These are phyloP conservation scores for Euleptes europaea DNA, from an alignment of 2,113 vertebrate species.

Conservation along the genomic window DNA sequence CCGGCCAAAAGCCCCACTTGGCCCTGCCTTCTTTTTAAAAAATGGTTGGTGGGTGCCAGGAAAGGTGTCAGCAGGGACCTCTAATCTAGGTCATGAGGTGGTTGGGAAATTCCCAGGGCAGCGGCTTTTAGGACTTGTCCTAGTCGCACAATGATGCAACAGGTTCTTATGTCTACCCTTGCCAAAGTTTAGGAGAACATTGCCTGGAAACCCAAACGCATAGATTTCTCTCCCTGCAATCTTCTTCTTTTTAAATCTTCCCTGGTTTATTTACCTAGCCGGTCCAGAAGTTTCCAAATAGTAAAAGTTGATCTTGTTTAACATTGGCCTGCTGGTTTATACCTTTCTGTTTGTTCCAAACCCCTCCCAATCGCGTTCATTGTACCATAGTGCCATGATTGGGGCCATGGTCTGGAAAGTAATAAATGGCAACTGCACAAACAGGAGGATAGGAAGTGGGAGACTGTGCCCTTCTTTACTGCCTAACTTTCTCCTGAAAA, in stretches of 20 bases:
- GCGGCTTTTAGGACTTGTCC: background rate
- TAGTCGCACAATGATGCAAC: background rate
- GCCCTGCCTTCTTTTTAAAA: too few species aligned
- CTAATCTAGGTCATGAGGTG: background rate
- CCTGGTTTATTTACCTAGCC: fast-evolving
- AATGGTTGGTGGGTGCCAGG: too few species aligned
- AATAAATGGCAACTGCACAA: background rate
- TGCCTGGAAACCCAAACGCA: background rate
- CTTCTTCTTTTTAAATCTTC: background rate
- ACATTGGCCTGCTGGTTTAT: background rate
- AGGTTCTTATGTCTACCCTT: background rate
- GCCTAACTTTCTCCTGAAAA: background rate
- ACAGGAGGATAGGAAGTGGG: fast-evolving
- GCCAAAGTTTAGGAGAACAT: background rate
- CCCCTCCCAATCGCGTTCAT: background rate
- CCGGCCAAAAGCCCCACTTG: too few species aligned
- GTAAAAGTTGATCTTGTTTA: background rate
- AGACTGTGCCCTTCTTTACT: background rate
- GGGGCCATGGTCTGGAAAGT: background rate
- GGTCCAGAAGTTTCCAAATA: conserved; percentile 1
- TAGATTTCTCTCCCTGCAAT: conserved; percentile 2
- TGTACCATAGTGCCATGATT: background rate
- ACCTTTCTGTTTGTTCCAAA: background rate
- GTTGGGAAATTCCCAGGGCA: background rate
- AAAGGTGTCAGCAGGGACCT: background rate